A percentile compares a stretch with the other conserved stretches of the same genome.
These are phyloP conservation scores for Cyclophora punctaria DNA, from an alignment of 2,888 invertebrate genomes.

Conservation along the genomic window DNA sequence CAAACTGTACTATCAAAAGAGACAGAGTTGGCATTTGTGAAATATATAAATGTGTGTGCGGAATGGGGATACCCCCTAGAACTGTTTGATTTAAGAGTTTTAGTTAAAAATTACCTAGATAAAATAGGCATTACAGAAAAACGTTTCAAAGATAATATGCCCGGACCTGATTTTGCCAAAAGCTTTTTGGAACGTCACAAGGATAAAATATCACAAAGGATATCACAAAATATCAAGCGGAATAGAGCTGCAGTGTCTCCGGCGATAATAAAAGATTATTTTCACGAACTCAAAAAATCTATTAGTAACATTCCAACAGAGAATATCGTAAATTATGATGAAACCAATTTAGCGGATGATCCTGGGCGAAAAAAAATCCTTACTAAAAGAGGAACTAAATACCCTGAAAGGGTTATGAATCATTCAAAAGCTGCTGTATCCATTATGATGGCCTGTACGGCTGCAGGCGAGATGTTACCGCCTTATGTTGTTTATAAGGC, in stretches of 20 bases:
- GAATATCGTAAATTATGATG: no score
- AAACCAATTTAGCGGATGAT: no score
- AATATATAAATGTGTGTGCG: slow-evolving; percentile 16
- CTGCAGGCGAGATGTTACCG: no score
- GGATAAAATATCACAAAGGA: slow-evolving; percentile 15
- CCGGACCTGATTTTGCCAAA: slow-evolving; percentile 17
- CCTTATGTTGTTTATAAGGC: no score
- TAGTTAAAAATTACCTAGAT: slow-evolving; percentile 16
- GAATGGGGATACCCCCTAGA: slow-evolving; percentile 20
- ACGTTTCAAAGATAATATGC: slow-evolving; percentile 17
- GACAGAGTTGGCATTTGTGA: slow-evolving; percentile 10
- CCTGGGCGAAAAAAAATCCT: no score
- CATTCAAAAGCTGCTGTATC: no score
- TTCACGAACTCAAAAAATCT: no score
- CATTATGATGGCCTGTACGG: neutral
- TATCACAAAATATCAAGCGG: slow-evolving; percentile 23
- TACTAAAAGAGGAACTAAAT: no score
- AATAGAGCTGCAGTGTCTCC: no score
- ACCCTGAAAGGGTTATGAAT: no score
- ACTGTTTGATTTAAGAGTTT: slow-evolving; percentile 10
- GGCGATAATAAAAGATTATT: no score
- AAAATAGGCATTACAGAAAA: slow-evolving; percentile 7
- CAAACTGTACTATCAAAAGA: slow-evolving; percentile 9
- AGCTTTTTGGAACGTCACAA: slow-evolving; percentile 20
- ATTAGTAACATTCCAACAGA: no score